These are phyloP conservation scores for Aculops lycopersici DNA, from an alignment of 1,140 invertebrate genomes.

Conservation along the genomic window DNA sequence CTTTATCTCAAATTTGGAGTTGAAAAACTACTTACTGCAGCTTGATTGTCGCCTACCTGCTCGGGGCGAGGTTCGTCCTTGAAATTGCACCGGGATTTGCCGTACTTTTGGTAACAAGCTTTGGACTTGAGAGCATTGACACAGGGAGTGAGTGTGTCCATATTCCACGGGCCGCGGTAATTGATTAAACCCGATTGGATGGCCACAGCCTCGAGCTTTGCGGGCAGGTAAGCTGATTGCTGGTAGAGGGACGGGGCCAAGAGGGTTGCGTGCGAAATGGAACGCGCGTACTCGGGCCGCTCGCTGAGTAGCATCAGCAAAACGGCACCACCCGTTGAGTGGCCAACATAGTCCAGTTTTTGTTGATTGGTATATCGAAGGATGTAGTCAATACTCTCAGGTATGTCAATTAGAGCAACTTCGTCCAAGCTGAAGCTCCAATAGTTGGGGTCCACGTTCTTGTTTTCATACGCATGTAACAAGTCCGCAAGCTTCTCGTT, in stretches of 20 bases:
- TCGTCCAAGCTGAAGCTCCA: not conserved
- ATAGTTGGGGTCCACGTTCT: not conserved
- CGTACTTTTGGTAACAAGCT: not conserved
- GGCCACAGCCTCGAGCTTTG: not conserved
- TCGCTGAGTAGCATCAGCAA: not conserved
- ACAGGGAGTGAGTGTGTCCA: not conserved
- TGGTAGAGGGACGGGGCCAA: not conserved
- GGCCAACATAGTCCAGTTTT: not conserved
- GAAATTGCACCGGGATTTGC: not conserved
- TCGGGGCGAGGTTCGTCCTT: too few relatives aligned
- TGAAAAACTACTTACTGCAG: too few relatives aligned
- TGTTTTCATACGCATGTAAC: too few relatives aligned
- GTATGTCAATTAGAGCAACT: not conserved
- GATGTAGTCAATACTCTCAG: not conserved
- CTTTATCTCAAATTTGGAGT: too few relatives aligned
- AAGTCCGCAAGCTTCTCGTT: too few relatives aligned
- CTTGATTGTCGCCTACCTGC: too few relatives aligned
- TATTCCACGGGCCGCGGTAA: not conserved
- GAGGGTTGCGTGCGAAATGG: not conserved
- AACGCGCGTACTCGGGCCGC: not conserved
- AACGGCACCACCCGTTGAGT: not conserved
- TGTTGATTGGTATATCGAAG: not conserved
- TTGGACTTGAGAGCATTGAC: not conserved
- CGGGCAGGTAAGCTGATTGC: not conserved
- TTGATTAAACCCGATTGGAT: not conserved